phyloP scores from a whole-genome alignment of 1,140 invertebrate genomes.

The Bradysia coprophila region DNA sequence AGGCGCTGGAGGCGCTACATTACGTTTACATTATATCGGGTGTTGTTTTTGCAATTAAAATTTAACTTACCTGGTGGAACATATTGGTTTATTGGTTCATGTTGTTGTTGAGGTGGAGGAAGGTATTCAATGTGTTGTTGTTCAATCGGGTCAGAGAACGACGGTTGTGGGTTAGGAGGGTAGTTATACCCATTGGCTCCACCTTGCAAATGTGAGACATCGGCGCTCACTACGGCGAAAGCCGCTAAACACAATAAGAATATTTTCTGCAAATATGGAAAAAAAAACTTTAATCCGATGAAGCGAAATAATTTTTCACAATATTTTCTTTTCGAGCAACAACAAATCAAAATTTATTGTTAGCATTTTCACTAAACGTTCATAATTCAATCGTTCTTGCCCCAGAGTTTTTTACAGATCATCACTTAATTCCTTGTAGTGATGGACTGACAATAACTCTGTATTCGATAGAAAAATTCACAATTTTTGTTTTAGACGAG shows the following conservation, averaged over 20 bases:
- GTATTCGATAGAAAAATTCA: no score
- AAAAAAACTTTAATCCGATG: not conserved
- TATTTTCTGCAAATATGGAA: not conserved
- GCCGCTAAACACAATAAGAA: not conserved
- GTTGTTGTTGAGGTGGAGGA: not conserved
- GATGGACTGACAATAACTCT: no score
- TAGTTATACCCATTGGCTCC: not conserved
- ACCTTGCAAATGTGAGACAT: not conserved
- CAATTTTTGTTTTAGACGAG: no score
- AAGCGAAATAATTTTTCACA: not conserved
- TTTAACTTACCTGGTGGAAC: not conserved
- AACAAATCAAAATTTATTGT: no score
- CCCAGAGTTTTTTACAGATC: no score
- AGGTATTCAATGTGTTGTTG: not conserved
- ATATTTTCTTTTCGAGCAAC: not conserved
- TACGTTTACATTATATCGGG: no score
- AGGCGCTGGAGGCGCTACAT: not conserved
- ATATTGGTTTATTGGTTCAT: not conserved
- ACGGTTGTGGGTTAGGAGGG: not conserved
- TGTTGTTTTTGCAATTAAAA: no score
- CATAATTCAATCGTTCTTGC: no score
- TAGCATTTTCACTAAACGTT: no score
- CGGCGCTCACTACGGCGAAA: not conserved
- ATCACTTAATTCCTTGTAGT: no score
- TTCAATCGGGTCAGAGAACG: not conserved